A percentile compares a stretch with the other conserved stretches of the same genome.
phyloP scores from a whole-genome alignment of 2,888 invertebrate genomes.

The Parelbella ahira region DNA sequence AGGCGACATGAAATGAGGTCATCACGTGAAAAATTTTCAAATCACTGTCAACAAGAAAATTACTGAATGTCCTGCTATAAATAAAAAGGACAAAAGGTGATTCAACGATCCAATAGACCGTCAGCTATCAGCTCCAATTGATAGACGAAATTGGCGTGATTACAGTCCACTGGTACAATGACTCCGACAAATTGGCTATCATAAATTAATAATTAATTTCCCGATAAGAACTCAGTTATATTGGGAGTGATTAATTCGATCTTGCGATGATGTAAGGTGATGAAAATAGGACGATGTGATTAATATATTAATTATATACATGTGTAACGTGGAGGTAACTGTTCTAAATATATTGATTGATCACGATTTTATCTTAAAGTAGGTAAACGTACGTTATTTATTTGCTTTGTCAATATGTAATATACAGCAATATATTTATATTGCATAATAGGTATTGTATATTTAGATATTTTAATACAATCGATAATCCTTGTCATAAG shows the following conservation, averaged over 20 bases:
- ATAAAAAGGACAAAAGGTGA: slow-evolving; percentile 2
- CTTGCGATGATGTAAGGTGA: neutral
- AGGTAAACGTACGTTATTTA: too few species aligned
- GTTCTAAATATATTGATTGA: too few species aligned
- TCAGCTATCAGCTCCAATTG: slow-evolving; percentile 23
- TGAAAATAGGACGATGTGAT: too few species aligned
- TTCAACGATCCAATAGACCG: slow-evolving; percentile 18
- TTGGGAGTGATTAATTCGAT: neutral
- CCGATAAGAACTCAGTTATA: slow-evolving; percentile 1
- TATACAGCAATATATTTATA: too few species aligned
- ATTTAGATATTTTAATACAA: too few species aligned
- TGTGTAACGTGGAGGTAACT: too few species aligned
- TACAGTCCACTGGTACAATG: slow-evolving; percentile 14
- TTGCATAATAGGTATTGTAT: too few species aligned
- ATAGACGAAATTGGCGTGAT: slow-evolving; percentile 24
- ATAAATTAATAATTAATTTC: neutral
- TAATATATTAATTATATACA: too few species aligned
- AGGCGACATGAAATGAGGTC: neutral
- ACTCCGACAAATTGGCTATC: slow-evolving; percentile 6
- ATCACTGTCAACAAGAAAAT: neutral
- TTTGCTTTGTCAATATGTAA: too few species aligned
- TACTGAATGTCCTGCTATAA: neutral
- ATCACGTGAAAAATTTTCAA: neutral
- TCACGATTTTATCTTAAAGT: too few species aligned
- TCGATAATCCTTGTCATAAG: too few species aligned